phyloP scores from a whole-genome alignment of 2,113 vertebrate species.

The Cairina moschata region DNA sequence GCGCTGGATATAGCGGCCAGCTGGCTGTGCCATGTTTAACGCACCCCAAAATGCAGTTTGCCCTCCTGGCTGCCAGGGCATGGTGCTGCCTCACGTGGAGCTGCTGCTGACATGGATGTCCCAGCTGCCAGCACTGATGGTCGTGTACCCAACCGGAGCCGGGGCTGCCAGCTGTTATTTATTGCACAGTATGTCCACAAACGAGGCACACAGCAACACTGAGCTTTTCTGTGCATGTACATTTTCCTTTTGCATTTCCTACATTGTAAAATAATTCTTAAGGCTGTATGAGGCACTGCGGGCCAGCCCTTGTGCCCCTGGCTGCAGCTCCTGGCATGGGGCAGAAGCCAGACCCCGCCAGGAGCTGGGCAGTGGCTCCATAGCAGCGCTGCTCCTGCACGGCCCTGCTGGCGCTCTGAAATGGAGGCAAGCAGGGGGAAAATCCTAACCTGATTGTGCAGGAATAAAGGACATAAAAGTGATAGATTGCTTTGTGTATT shows the following conservation, averaged over 20 bases:
- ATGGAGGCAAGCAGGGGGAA: background rate
- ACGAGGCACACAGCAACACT: background rate
- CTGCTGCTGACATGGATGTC: no score
- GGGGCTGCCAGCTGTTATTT: rapidly evolving
- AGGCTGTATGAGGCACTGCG: rapidly evolving
- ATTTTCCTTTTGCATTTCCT: background rate
- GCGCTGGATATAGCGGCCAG: no score
- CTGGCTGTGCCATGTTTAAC: no score
- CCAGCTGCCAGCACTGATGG: background rate
- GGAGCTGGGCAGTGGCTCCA: no score
- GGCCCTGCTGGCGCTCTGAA: background rate
- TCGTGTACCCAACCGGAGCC: background rate
- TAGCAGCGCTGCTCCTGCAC: no score
- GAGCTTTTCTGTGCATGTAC: background rate
- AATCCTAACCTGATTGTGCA: background rate
- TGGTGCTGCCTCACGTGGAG: no score
- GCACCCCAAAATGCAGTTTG: no score
- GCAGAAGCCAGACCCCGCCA: background rate
- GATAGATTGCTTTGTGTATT: constrained; percentile 11
- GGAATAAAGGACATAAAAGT: background rate
- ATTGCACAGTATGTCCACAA: background rate
- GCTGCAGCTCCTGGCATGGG: background rate
- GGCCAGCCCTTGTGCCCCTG: background rate
- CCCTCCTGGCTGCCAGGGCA: no score
- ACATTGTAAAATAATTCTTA: background rate